These are phyloP conservation scores for Gallinago stenura DNA, from an alignment of 2,797 vertebrate genomes.

Conservation along the genomic window DNA sequence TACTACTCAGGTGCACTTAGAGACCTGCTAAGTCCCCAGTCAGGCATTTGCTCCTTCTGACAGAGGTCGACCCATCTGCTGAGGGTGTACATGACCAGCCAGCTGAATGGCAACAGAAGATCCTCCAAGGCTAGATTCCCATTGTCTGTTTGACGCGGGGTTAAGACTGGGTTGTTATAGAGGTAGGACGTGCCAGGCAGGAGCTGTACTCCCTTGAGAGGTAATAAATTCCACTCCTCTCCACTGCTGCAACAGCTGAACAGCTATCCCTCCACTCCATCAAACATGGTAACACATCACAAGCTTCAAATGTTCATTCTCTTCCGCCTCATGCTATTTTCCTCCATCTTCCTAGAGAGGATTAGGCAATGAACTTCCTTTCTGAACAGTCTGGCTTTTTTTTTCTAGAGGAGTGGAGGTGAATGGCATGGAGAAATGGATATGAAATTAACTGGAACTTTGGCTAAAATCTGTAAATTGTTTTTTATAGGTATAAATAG, in stretches of 20 bases:
- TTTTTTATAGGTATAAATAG: not conserved
- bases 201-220: not conserved
- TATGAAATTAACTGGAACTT: not conserved
- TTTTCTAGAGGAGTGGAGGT: not conserved
- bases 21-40: not conserved
- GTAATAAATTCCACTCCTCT: not conserved
- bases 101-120: not conserved
- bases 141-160: not conserved
- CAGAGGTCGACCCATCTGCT: not conserved
- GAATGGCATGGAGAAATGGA: fast-evolving
- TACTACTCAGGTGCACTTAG: not conserved
- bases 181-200: not conserved
- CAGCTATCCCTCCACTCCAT: not conserved
- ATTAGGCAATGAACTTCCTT: not conserved
- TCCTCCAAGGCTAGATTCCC: not conserved
- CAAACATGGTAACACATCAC: not conserved
- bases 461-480: not conserved
- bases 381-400: not conserved
- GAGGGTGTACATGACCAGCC: not conserved
- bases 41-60: not conserved
- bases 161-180: not conserved
- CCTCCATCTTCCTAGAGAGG: not conserved
- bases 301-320: not conserved
- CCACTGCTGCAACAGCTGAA: not conserved
- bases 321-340: not conserved